Evolutionary conservation across 2,113 vertebrate species (phyloP), one percentile per base, ranked within the genome.

Genomic region (Callithrix jacchus): DNA sequence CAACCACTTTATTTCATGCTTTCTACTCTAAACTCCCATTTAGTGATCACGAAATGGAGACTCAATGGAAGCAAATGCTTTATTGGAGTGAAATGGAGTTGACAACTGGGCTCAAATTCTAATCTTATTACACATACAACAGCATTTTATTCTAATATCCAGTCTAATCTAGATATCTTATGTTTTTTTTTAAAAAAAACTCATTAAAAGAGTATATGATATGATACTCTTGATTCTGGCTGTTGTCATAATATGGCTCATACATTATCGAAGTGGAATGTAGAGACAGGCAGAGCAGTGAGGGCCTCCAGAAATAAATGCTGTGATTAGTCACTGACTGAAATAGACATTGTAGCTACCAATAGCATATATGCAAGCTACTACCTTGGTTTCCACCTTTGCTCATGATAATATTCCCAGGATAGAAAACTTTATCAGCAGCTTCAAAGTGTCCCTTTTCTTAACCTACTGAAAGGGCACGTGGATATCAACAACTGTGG

Each of bases 221-320:
- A 81, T 30, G 64, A 82, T 94, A 74, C 52, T 91, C 37, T 88
- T 81, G 52, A 73, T 90, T 85, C n/a, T 82, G 64, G 70, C 14
- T 91, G 47, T 76, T 81, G 70, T 83, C 56, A 87, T 64, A 93
- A 77, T 54, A 90, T 58, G 17, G 71, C 25, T 87, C 58, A 56
- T 82, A 47, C 1, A 0, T 93, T 87, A 85, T 61, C 74, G 52
- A 87, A 96, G 71, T 92, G 88, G 88, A 88, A 94, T 74, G 77
- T 32, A 81, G 42, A 96, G 77, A 77, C 20, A 42, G 12, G 30
- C 76, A 94, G 42, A 77, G 17, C 27, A 92, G 17, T 61, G 8
- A 2, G 54, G 42, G 40, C 52, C 88, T 96, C 91, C 56, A 95
- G 88, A 94, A 96, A 94, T 93, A 94, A 90, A 95, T 58, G 73